Conservation (phyloP, 2,797 vertebrate species). For the Dromococcyx pavoninus region DNA sequence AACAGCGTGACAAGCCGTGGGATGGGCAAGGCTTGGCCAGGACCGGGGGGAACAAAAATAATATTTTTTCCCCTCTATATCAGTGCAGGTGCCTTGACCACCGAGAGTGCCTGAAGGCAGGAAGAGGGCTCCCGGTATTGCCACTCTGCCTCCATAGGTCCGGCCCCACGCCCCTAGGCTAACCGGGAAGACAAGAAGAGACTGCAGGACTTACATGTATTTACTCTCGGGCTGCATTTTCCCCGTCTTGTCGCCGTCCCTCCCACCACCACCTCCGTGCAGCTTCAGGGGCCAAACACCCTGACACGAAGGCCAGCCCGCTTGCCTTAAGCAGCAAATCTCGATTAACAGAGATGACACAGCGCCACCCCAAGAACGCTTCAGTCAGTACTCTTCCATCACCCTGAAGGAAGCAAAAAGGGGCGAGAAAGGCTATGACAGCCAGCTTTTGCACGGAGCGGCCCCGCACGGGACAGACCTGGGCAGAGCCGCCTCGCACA, state of each 20-base stretch:
- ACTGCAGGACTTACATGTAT: not conserved
- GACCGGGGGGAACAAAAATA: not conserved
- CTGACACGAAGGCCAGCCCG: not conserved
- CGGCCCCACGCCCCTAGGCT: not conserved
- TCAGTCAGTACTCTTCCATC: not conserved
- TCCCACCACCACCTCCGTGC: not conserved
- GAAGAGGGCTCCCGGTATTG: not conserved
- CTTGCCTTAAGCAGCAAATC: not conserved
- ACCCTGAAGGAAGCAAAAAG: not conserved
- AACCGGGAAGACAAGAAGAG: too few relatives aligned
- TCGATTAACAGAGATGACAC: not conserved
- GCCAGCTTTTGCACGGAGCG: not conserved
- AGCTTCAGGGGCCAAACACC: not conserved
- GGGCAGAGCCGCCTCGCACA: too few relatives aligned
- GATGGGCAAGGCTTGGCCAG: not conserved
- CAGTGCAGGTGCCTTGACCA: not conserved
- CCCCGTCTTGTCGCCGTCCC: not conserved
- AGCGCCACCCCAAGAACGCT: not conserved
- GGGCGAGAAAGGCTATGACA: not conserved
- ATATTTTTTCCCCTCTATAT: not conserved
- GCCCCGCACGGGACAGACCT: not conserved
- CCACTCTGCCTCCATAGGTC: not conserved
- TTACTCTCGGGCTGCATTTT: not conserved
- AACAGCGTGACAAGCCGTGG: not conserved
- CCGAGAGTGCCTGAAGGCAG: not conserved